Base-by-base conservation (phyloP, 2,888 invertebrate species). In the Drosophila colorata region DNA sequence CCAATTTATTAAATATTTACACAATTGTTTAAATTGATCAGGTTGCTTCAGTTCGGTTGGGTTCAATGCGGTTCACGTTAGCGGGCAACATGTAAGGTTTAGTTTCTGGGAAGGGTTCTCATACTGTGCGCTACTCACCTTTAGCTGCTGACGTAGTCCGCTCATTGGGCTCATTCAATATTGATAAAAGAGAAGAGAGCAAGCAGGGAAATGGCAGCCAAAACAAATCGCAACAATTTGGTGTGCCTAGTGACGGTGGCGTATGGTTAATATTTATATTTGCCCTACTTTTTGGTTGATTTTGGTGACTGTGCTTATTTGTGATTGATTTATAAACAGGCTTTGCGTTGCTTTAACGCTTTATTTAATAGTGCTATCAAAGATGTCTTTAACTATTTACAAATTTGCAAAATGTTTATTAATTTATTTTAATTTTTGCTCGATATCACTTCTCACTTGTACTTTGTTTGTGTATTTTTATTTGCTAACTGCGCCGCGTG, bases 131-230 rank as follows among this genome's bases (percentile, higher is more conserved):
- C 14, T 68, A 85, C 90, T 89, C 75, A 92, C 92, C 92, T 92
- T 92, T 28, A 92, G 86, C 80, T 92, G 92, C 68, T 91, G 91
- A 66, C 92, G 91, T 77, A 92, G 88, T 81, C 92, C 91, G 77
- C 92, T 92, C 92, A 92, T 92, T 72, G 91, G 90, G 87, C 90
- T 91, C 91, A 91, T 91, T 91, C 87, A 90, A 82, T 71, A 64
- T 65, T 74, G 60, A 77, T 67, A 53, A 52, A 38, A 47, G 57
- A 55, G 41, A 41, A 38, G 23, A 49, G 49, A 37, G 58, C 53
- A 71, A 65, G 68, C 60, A 44, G 55, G 18, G 43, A 14, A 38
- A 40, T 25, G 48, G 31, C 43, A 41, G 37, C n/a, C 38, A 38
- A 55, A 41, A 38, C 37, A 59, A 59, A 40, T 18, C 16, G 53